Percentiles rank a stretch among this genome's conserved stretches.
phyloP scores from a whole-genome alignment of 2,797 vertebrate species.

The Distichodus sexfasciatus region DNA sequence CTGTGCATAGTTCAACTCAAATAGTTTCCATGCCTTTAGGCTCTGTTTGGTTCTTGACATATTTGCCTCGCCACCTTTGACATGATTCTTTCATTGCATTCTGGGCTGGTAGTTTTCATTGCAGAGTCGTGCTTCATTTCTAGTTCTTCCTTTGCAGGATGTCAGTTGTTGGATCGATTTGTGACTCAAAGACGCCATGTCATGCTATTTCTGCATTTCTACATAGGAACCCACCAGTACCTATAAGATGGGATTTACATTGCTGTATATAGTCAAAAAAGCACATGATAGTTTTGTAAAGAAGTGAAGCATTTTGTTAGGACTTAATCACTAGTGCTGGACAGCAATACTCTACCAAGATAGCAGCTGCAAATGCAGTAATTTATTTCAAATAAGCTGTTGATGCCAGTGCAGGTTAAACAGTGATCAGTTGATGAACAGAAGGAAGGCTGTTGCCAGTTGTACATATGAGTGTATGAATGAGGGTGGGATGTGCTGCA shows the following conservation, averaged over 20 bases:
- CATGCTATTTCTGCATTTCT: constrained; percentile 17
- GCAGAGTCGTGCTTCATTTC: constrained; percentile 25
- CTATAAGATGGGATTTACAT: constrained; percentile 12
- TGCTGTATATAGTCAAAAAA: constrained; percentile 50
- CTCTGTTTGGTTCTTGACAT: constrained; percentile 32
- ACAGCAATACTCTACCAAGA: constrained; percentile 50
- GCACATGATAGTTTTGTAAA: constrained; percentile 51
- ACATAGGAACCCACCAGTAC: not conserved
- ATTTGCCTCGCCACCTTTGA: constrained; percentile 38
- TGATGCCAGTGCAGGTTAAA: not conserved
- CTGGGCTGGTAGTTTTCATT: constrained; percentile 40
- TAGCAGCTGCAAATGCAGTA: constrained; percentile 22
- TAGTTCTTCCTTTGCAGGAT: constrained; percentile 19
- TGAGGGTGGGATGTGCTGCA: constrained; percentile 16
- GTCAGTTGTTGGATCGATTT: constrained; percentile 27
- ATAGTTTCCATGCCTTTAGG: constrained; percentile 41
- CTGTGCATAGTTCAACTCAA: constrained; percentile 46
- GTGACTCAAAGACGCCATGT: constrained; percentile 20
- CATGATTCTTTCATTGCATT: constrained; percentile 25
- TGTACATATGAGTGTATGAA: constrained; percentile 12
- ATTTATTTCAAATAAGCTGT: constrained; percentile 30
- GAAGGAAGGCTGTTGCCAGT: not conserved
- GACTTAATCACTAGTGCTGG: constrained; percentile 52
- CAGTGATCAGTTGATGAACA: not conserved
- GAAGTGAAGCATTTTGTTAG: constrained; percentile 41